Base-by-base conservation (phyloP, 37 sponge, comb jelly and placozoan species). In the Cliona cf. orientalis region DNA sequence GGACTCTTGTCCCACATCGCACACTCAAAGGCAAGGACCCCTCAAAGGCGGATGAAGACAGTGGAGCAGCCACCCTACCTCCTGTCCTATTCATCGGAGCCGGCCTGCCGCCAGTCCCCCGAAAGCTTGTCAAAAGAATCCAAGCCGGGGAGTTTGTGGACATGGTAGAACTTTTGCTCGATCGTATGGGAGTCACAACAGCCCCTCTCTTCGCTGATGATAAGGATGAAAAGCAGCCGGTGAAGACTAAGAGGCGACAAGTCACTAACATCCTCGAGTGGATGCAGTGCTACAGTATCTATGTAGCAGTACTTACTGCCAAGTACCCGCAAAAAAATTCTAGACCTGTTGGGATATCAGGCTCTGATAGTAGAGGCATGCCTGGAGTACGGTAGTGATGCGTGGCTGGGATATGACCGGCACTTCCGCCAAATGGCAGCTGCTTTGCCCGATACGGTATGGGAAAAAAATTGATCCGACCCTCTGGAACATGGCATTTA, bases 401-500 rank as follows among this genome's bases (percentile, higher is more conserved):
- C 7, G 25, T 43, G 72, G 72, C 42, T 71, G 4, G 72, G 72
- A 9, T 71, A 71, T 41, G 72, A 71, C 46, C 25, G 72, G 3
- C 72, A 46, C 2, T 71, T 75, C 58, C 76, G 58, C 39, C 76
- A 75, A 37, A 53, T 53, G 59, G 76, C 76, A 12, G 76, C 58
- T 5, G 38, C 9, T 31, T 34, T 22, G 33, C 76, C 76, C 3
- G 39, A 4, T 35, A 57, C 42, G 2, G 17, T 4, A 2, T 75
- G 76, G 60, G 58, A 33, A 2, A 6, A 37, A 2, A 2, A 31
- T 58, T 3, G 76, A 75, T 37, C 76, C 60, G 3, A 75, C 76
- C 2, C 59, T 55, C 2, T 71, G 72, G 72, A 71, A 71, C 22
- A 33, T 74, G 58, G 58, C 75, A 25, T 74, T 74, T 36, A 21